These are phyloP conservation scores for Coboldia fuscipes DNA, from an alignment of 1,140 invertebrate species.

Conservation along the genomic window DNA sequence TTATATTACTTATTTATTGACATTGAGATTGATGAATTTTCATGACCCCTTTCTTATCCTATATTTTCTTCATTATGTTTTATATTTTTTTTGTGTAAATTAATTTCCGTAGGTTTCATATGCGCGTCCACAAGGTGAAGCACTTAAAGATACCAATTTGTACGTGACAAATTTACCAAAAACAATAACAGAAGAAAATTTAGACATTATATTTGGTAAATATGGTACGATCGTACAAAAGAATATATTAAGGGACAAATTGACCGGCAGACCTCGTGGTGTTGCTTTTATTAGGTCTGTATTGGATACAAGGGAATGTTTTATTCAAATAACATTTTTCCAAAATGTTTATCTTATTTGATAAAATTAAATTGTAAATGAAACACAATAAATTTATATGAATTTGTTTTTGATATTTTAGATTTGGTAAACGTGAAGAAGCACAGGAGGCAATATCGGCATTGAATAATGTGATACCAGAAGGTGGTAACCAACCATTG, in stretches of 20 bases:
- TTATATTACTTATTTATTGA: too few relatives aligned
- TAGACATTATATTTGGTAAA: conserved; percentile 65
- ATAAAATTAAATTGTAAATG: background rate
- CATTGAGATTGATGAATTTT: too few relatives aligned
- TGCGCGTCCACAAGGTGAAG: conserved; percentile 72
- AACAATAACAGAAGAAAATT: conserved; percentile 55
- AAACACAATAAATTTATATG: background rate
- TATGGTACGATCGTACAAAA: conserved; percentile 79
- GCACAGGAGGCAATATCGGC: conserved; percentile 70
- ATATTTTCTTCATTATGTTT: too few relatives aligned
- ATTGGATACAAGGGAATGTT: too few relatives aligned
- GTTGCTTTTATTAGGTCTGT: conserved; percentile 80
- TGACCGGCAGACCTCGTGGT: conserved; percentile 62
- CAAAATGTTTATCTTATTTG: conserved; percentile 3
- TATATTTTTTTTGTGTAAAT: too few relatives aligned
- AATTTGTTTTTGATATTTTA: conserved; percentile 15
- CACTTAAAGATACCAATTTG: conserved; percentile 86
- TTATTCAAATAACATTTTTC: too few relatives aligned
- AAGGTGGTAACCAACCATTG: conserved; percentile 61
- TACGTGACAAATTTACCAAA: conserved; percentile 84
- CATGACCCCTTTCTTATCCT: too few relatives aligned
- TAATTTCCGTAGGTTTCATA: conserved; percentile 73
- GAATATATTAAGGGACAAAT: conserved; percentile 71
- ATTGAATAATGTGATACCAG: conserved; percentile 65
- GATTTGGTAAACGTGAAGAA: conserved; percentile 62